Evolutionary conservation across 1,140 invertebrate species (phyloP), one percentile per base, ranked within the genome.

Genomic region (Diachasmimorpha longicaudata): DNA sequence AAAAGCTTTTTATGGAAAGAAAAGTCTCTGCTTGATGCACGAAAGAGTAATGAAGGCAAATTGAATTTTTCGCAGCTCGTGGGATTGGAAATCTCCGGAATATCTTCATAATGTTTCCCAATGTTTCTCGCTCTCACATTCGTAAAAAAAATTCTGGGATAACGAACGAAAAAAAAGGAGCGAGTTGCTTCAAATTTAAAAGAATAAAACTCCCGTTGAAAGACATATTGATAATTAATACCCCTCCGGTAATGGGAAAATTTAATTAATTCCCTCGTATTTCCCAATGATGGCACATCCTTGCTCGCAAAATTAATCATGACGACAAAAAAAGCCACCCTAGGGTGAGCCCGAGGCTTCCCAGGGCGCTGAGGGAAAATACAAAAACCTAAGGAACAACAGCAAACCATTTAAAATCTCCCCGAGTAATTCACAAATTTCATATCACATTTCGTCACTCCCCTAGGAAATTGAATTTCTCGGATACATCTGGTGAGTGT

Each of bases 251-350:
- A 42, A 42, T 9, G 31, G 6, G 2, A 42, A 9, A 42, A 42
- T 25, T 31, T 71, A 42, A 63, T 69, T 55, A 55, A 68, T 48
- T 68, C 71, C 71, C 68, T 42, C 46, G 36, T 36, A 58, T 70
- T 82, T 83, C 80, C 80, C 80, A 63, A 85, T 86, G 85, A 86
- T 85, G 84, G 80, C 78, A 77, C 78, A 86, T 87, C 84, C 86
- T 86, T 85, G 85, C 84, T 86, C 85, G 81, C 79, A 78, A 81
- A 31, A 85, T 82, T 70, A 78, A 75, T 70, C 69, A 48, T 85
- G 86, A 83, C 82, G 86, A 87, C 72, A 85, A 85, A 44, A 68
- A 68, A 46, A 82, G 83, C 83, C 82, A 81, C 80, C 80, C 78
- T 76, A 75, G 79, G 74, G 80, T 71, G 68, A 77, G 81, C 83